Conservation (phyloP, 2,797 vertebrate genomes). For the Mycteria americana region DNA sequence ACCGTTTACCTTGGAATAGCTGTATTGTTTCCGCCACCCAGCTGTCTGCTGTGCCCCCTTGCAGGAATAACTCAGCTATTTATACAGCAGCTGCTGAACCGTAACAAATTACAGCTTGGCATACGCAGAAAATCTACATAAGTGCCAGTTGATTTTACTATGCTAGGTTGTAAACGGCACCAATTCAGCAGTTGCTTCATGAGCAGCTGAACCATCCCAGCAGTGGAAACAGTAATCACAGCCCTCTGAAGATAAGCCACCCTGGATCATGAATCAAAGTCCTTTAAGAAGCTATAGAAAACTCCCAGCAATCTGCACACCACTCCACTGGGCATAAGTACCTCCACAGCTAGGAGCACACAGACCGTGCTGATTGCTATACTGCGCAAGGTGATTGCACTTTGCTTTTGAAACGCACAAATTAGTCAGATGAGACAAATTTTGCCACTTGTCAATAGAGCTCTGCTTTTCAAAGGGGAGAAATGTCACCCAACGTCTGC, state of each 20-base stretch:
- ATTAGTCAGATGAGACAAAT: neutral
- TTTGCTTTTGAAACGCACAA: neutral
- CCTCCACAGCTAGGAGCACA: neutral
- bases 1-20: slow-evolving; percentile 61
- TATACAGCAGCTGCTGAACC: slow-evolving; percentile 58
- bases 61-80: slow-evolving; percentile 59
- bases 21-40: slow-evolving; percentile 35
- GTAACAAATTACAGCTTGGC: slow-evolving; percentile 60
- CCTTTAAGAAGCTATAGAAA: slow-evolving; percentile 21
- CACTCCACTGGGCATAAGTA: neutral
- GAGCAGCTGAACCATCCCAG: slow-evolving; percentile 31
- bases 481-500: fast-evolving
- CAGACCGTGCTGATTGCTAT: fast-evolving
- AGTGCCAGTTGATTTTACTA: slow-evolving; percentile 47
- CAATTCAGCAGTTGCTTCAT: slow-evolving; percentile 22
- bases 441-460: neutral
- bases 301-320: neutral
- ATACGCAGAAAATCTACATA: neutral
- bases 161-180: neutral
- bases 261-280: slow-evolving; percentile 62
- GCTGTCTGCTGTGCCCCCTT: slow-evolving; percentile 53
- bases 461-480: neutral
- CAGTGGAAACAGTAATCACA: neutral
- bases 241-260: slow-evolving; percentile 42
- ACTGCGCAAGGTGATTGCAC: fast-evolving